These are phyloP conservation scores for Brachionus sp. DNA, from an alignment of 1,140 invertebrate genomes.

Conservation along the genomic window DNA sequence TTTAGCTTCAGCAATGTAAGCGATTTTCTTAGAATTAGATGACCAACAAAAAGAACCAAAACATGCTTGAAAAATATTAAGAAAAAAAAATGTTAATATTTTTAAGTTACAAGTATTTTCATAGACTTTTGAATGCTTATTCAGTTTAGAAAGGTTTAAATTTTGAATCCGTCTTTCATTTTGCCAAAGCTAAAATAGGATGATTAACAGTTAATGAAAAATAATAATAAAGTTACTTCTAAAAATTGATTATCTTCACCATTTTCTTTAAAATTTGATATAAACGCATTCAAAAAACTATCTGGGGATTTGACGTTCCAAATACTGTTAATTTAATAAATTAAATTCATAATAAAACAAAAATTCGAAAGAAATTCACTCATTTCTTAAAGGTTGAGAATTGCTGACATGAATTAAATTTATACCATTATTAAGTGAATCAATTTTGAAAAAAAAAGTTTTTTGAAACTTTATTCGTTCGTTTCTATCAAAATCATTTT, in stretches of 20 bases:
- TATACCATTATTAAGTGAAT: background rate
- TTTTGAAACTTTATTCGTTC: conserved; percentile 39
- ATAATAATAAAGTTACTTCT: conserved; percentile 52
- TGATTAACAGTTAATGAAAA: background rate
- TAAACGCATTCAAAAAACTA: conserved; percentile 51
- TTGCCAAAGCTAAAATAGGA: background rate
- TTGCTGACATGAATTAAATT: background rate
- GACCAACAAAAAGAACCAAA: conserved; percentile 22
- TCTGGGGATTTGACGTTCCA: conserved; percentile 54
- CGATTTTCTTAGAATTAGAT: conserved; percentile 14
- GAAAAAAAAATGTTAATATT: background rate
- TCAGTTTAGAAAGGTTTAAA: conserved; percentile 46
- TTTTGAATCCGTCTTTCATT: conserved; percentile 37
- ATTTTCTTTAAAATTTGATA: conserved; percentile 52
- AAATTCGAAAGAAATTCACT: background rate
- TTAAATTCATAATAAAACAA: background rate
- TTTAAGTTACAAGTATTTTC: conserved; percentile 43
- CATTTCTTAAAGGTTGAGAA: conserved; percentile 11
- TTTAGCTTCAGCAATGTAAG: conserved; percentile 26
- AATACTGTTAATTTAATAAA: conserved; percentile 48
- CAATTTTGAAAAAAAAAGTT: background rate
- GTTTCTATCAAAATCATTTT: conserved; percentile 28
- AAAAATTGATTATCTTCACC: conserved; percentile 57
- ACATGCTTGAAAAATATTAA: background rate
- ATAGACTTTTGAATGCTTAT: conserved; percentile 47